Evolutionary conservation across 1,140 invertebrate genomes (phyloP).

Genomic region (Pogonomyrmex californicus): DNA sequence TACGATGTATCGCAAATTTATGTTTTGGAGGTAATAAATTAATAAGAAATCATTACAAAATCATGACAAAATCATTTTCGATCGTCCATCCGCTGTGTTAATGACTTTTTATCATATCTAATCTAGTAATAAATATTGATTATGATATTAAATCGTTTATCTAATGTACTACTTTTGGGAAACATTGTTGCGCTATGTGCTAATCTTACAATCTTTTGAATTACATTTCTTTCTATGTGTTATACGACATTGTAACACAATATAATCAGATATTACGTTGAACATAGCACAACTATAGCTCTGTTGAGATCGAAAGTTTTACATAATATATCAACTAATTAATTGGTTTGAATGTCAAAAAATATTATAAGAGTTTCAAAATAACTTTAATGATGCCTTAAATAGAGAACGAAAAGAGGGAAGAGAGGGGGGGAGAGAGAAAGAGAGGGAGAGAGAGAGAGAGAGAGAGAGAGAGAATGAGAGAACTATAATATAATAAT

Average conservation of each 20-base stretch:
- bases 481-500: not conserved
- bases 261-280: not conserved
- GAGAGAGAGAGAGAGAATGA: not conserved
- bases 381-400: not conserved
- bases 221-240: not conserved
- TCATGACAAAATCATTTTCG: constrained; percentile 52
- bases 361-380: constrained; percentile 13
- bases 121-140: constrained; percentile 77
- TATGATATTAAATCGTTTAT: constrained; percentile 77
- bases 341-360: not conserved
- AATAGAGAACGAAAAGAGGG: not conserved
- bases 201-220: constrained; percentile 37
- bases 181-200: constrained; percentile 16
- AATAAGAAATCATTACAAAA: not conserved
- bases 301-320: constrained; percentile 16
- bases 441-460: not conserved
- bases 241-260: constrained; percentile 1
- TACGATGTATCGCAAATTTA: not conserved
- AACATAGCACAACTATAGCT: not conserved
- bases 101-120: constrained; percentile 61
- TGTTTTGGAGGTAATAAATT: not conserved
- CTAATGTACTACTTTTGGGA: constrained; percentile 67
- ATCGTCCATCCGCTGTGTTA: constrained; percentile 60
- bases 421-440: not conserved
- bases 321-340: not conserved